Base-by-base conservation (phyloP, 2,113 vertebrate genomes). In the Ammodytes dubius region DNA sequence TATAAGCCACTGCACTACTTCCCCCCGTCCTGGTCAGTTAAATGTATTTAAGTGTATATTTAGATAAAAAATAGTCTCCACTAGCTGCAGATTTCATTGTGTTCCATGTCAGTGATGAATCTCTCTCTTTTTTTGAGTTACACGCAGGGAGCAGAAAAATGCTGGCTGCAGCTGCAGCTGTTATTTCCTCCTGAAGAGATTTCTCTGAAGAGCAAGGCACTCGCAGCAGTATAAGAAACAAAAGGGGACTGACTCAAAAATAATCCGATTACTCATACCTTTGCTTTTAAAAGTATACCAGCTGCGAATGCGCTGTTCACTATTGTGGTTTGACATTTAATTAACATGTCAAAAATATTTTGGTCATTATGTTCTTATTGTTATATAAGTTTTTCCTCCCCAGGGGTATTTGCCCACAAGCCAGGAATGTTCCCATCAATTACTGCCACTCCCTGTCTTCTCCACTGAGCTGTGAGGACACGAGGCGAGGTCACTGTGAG, bases 71-170 rank as follows among this genome's bases (percentile, higher is more conserved):
- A 92, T 91, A 89, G 85, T 86, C 89, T 90, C 88, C 7, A 27
- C 27, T 67, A 85, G 84, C 77, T 49, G 49, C 90, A 90, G 85
- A 92, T 91, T 89, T 93, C 85, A 91, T 94, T 93, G 90, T 93
- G 91, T 92, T 92, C 78, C 19, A n/a, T 94, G 92, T 93, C 91
- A 92, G 91, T 94, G 92, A 94, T 93, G 73, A 93, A 94, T 94
- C 88, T 90, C 79, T 89, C 84, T 87, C 91, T 93, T 90, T 86
- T 88, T 89, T 89, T 27, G 27, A 89, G 84, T 90, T 84, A 85
- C 87, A 89, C 65, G 13, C 81, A 39, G 70, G 70, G 79, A 90
- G 90, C 89, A 87, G 87, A 84, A 85, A 92, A 92, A 90, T 89
- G 77, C 68, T 70, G 53, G 72, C 70, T 47, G 76, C n/a, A n/a